Base-by-base conservation (phyloP, 2,113 vertebrate species). In the Noturus placidus region DNA sequence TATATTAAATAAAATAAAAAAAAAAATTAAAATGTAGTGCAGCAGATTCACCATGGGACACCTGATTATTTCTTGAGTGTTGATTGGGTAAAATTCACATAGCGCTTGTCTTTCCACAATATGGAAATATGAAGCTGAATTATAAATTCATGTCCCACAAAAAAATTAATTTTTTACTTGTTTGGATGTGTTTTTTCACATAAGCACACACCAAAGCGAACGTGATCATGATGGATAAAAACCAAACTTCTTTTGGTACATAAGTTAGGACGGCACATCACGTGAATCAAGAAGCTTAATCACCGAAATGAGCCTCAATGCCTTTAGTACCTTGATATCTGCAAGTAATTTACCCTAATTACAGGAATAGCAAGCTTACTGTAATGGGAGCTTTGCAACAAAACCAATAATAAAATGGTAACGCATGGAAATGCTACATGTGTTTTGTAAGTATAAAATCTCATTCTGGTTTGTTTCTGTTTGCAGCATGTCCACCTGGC, bases 401-500 rank as follows among this genome's bases (percentile, higher is more conserved):
- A 61, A 8, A 20, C 57, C 20, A 22, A 14, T 61, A 22, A 61
- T 61, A 6, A 22, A 61, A 25, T 27, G 59, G 9, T 61, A 61
- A 61, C 22, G 14, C 11, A 0, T 54, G 14, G 54, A 54, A 54
- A 56, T 56, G 57, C 59, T 61, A 22, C 22, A 61, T 27, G 59
- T 46, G 42, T 46, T 46, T 46, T 46, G 46, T 50, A 50, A 61
- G 7, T 27, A 25, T 61, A 8, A 25, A 65, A 30, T 30, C 65
- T 13, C 61, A 27, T 30, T 69, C 11, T 30, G 13, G 30, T 63
- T 27, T n/a, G 38, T 46, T 70, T 0, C 17, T 11, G 63, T 2
- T 87, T 57, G 0, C 92, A 99, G 98, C 97, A 3, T 99, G 98
- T 88, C 97, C 97, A 0, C 93, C 95, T 0, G 97, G 97, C 3